Evolutionary conservation across 2,113 vertebrate genomes (phyloP).

Genomic region (Camarhynchus parvulus): DNA sequence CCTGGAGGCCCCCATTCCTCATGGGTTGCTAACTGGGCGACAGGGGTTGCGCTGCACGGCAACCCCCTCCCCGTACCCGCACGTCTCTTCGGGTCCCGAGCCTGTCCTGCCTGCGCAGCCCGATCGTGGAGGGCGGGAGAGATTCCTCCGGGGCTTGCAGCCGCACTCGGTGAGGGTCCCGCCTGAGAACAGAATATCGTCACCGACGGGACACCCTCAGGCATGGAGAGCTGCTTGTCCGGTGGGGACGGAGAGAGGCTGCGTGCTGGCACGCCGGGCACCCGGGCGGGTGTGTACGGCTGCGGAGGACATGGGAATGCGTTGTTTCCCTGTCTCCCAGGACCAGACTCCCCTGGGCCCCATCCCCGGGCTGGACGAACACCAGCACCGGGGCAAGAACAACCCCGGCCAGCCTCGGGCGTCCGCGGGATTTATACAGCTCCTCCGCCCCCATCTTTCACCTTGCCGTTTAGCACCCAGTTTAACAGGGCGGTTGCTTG

Average conservation of each 20-base stretch:
- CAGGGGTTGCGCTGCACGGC: neutral
- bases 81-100: neutral
- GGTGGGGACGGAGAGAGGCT: neutral
- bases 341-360: no score
- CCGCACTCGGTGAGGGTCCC: neutral
- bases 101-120: neutral
- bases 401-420: neutral
- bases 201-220: rapidly evolving
- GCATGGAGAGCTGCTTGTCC: neutral
- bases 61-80: rapidly evolving
- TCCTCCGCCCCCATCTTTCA: neutral
- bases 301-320: neutral
- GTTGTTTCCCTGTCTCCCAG: neutral
- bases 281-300: neutral
- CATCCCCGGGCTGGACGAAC: neutral
- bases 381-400: neutral
- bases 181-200: neutral
- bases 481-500: neutral
- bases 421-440: neutral
- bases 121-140: no score
- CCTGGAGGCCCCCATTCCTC: rapidly evolving
- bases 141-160: neutral
- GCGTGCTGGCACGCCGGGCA: neutral
- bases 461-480: neutral
- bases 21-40: rapidly evolving